phyloP scores from a whole-genome alignment of 2,888 invertebrate genomes.

The Dimorphilus gyrociliatus region DNA sequence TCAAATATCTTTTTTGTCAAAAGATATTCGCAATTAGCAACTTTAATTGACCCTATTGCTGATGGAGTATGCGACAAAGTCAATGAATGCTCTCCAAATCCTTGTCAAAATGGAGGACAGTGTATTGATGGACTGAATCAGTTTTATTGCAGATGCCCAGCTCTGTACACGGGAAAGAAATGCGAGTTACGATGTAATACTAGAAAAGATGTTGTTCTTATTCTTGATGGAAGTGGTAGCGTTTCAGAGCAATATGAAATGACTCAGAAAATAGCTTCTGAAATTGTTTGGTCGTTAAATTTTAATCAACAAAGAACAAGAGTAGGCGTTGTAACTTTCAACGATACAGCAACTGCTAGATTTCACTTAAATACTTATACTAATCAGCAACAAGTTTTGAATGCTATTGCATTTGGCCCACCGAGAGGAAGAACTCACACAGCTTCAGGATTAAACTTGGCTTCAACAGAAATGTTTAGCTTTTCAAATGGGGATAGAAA shows the following conservation, averaged over 20 bases:
- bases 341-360: constrained; percentile 13
- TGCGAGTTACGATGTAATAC: constrained; percentile 21
- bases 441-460: constrained; percentile 15
- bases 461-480: constrained; percentile 8
- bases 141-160: constrained; percentile 19
- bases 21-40: no score
- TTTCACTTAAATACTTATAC: constrained; percentile 21
- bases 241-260: constrained; percentile 7
- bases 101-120: constrained; percentile 21
- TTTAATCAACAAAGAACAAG: constrained; percentile 15
- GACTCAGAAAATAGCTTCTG: constrained; percentile 5
- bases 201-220: no score
- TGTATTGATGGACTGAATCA: constrained; percentile 14
- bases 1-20: no score
- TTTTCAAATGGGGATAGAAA: constrained; percentile 7
- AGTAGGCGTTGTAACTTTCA: constrained; percentile 23
- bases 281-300: constrained; percentile 10
- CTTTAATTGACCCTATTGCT: no score
- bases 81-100: constrained; percentile 18
- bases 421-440: constrained; percentile 28
- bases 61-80: no score
- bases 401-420: constrained; percentile 23
- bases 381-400: constrained; percentile 16
- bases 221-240: no score
- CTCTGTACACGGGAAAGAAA: constrained; percentile 19